phyloP scores from a whole-genome alignment of 2,113 vertebrate species.

The Spermophilus dauricus region DNA sequence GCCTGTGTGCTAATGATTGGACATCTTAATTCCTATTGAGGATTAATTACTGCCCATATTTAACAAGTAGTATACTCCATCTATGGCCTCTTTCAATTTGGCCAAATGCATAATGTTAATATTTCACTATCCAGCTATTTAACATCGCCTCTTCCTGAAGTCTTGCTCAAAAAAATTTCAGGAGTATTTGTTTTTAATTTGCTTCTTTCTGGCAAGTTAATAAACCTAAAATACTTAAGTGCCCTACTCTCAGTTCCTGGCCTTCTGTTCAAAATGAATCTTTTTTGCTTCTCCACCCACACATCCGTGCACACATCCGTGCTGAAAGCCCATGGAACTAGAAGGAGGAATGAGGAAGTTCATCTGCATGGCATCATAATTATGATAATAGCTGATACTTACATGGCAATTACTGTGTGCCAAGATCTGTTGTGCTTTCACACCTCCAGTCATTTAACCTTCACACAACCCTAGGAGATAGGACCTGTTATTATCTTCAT shows the following conservation, averaged over 20 bases:
- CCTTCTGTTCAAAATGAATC: neutral
- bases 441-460: slow-evolving; percentile 60
- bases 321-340: neutral
- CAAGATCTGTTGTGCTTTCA: neutral
- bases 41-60: neutral
- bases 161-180: slow-evolving; percentile 5
- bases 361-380: neutral
- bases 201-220: neutral
- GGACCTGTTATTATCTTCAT: slow-evolving; percentile 16
- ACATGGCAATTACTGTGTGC: slow-evolving; percentile 36
- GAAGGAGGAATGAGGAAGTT: neutral
- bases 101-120: neutral
- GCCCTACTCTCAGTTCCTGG: neutral
- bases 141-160: slow-evolving; percentile 16
- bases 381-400: slow-evolving; percentile 51
- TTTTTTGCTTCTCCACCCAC: neutral
- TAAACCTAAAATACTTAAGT: neutral
- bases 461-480: slow-evolving; percentile 4
- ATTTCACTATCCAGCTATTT: neutral
- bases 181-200: slow-evolving; percentile 2
- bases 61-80: neutral
- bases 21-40: neutral
- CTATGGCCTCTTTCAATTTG: neutral
- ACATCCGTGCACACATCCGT: neutral
- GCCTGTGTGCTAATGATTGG: neutral